Percentiles rank a stretch among this genome's conserved stretches.
Conservation (phyloP, 2,113 vertebrate genomes). For the Madoqua kirkii region DNA sequence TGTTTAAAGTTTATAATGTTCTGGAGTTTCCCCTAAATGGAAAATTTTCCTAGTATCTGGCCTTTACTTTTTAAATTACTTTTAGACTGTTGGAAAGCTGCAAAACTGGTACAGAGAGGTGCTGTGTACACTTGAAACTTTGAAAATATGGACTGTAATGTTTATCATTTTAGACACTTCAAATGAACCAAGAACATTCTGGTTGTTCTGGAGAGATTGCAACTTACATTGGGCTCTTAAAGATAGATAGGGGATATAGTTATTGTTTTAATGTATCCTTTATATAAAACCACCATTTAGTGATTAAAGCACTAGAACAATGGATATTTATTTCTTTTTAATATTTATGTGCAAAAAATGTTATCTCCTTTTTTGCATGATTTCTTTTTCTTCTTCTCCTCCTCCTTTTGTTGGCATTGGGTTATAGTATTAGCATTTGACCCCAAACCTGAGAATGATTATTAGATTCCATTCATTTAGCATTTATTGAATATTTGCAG, state of each 20-base stretch:
- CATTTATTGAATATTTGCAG: slow-evolving; percentile 11
- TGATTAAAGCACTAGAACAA: slow-evolving; percentile 15
- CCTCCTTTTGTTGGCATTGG: slow-evolving; percentile 28
- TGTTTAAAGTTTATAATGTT: slow-evolving; percentile 6
- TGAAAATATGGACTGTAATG: slow-evolving; percentile 6
- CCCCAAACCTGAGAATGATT: slow-evolving; percentile 21
- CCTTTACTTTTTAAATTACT: background rate
- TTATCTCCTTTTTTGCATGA: background rate
- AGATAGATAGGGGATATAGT: background rate
- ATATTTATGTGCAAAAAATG: slow-evolving; percentile 11
- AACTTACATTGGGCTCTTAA: background rate
- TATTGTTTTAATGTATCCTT: slow-evolving; percentile 20
- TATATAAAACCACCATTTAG: slow-evolving; percentile 23
- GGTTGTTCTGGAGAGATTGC: background rate
- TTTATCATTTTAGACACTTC: background rate
- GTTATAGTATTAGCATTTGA: slow-evolving; percentile 24
- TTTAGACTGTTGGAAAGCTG: slow-evolving; percentile 22
- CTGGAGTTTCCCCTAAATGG: background rate
- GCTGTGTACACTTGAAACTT: background rate
- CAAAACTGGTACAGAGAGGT: background rate
- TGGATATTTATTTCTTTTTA: slow-evolving; percentile 38
- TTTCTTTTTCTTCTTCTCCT: slow-evolving; percentile 41
- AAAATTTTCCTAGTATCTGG: slow-evolving; percentile 11
- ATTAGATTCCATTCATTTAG: slow-evolving; percentile 1
- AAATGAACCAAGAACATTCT: slow-evolving; percentile 9